Conservation (phyloP, 2,888 invertebrate species). For the Hyposoter didymator region DNA sequence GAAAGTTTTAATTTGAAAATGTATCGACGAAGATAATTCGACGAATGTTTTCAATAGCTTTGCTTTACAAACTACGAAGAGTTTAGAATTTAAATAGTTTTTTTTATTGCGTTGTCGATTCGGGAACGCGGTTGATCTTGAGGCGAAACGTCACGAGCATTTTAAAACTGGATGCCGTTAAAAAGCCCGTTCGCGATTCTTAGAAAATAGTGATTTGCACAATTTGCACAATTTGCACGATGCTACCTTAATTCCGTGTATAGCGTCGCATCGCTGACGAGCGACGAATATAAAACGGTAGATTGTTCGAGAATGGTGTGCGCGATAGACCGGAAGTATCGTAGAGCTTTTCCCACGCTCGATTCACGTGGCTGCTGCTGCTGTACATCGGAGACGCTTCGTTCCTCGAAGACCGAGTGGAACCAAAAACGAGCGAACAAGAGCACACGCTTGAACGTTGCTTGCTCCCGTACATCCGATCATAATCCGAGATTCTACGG, state of each 20-base stretch:
- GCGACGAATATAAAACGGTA: constrained; percentile 43
- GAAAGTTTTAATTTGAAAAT: no score
- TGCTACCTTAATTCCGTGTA: neutral
- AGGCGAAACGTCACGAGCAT: neutral
- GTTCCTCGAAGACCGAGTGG: constrained; percentile 19
- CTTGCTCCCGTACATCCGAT: constrained; percentile 6
- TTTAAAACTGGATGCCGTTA: neutral
- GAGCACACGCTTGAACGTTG: constrained; percentile 6
- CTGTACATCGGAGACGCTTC: constrained; percentile 26
- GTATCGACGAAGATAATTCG: no score
- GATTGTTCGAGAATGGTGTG: constrained; percentile 22
- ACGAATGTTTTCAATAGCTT: neutral
- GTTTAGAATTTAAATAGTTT: neutral
- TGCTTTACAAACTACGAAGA: neutral
- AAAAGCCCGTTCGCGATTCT: neutral
- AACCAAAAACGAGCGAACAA: constrained; percentile 19
- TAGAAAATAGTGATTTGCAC: neutral
- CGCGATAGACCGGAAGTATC: constrained; percentile 46
- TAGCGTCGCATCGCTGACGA: constrained; percentile 34
- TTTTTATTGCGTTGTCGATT: neutral
- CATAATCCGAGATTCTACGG: constrained; percentile 50
- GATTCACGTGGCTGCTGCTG: neutral
- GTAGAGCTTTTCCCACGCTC: constrained; percentile 47
- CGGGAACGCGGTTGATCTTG: neutral
- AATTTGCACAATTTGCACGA: constrained; percentile 33